Evolutionary conservation across 2,797 vertebrate genomes (phyloP).

Genomic region (Pipistrellus kuhlii): DNA sequence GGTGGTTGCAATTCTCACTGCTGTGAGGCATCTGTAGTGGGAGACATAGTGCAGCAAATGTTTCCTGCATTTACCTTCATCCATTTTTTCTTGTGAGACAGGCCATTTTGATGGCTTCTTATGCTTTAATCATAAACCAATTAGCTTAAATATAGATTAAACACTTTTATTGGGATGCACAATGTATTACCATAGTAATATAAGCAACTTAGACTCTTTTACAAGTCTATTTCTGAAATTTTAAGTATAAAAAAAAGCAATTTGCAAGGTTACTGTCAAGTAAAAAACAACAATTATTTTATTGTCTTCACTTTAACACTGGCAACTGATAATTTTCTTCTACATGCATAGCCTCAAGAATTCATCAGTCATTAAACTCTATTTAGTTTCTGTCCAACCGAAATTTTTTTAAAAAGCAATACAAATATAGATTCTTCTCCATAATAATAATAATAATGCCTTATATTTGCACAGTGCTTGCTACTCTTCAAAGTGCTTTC

Average conservation of each 20-base stretch:
- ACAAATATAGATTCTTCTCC: constrained; percentile 67
- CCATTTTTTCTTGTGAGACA: constrained; percentile 62
- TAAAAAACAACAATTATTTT: constrained; percentile 65
- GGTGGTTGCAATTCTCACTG: constrained; percentile 60
- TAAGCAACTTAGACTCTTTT: constrained; percentile 40
- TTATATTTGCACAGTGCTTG: constrained; percentile 56
- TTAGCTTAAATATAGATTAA: constrained; percentile 57
- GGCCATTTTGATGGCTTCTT: neutral
- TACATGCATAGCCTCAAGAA: constrained; percentile 55
- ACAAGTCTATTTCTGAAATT: constrained; percentile 45
- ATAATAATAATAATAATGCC: constrained; percentile 38
- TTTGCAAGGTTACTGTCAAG: constrained; percentile 52
- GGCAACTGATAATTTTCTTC: constrained; percentile 59
- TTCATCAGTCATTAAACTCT: constrained; percentile 63
- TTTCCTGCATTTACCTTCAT: constrained; percentile 65
- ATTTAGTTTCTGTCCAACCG: constrained; percentile 63
- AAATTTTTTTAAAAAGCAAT: constrained; percentile 42
- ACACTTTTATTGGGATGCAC: constrained; percentile 41
- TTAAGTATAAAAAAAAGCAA: constrained; percentile 46
- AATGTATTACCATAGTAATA: constrained; percentile 18
- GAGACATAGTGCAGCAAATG: constrained; percentile 36
- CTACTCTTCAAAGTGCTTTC: constrained; percentile 64
- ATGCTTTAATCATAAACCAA: constrained; percentile 44
- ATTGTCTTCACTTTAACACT: constrained; percentile 58
- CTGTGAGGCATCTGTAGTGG: constrained; percentile 46